phyloP scores from a whole-genome alignment of 1,140 invertebrate species.

The roundworm (Caenorhabditis elegans) region DNA sequence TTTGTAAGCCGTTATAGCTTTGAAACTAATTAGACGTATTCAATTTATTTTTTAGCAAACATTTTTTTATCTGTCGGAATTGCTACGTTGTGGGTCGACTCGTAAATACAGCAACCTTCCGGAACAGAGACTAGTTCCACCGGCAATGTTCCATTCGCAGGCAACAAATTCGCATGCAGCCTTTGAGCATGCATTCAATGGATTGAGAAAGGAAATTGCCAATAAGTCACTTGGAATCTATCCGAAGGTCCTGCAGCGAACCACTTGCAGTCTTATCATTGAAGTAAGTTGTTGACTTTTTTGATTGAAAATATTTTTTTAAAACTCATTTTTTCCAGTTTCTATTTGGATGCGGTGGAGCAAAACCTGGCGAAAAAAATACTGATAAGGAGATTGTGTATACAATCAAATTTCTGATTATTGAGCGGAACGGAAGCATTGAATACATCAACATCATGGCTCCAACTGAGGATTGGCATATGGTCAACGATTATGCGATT shows the following conservation, averaged over 20 bases:
- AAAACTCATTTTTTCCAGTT: background rate
- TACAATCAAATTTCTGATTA: background rate
- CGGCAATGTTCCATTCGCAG: background rate
- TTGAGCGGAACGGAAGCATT: background rate
- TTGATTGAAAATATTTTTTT: background rate
- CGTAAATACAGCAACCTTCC: background rate
- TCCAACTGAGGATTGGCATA: background rate
- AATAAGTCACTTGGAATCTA: slow-evolving; percentile 1
- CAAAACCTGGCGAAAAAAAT: no score
- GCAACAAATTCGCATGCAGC: background rate
- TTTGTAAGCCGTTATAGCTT: background rate
- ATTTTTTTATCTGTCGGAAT: background rate
- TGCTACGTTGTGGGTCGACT: background rate
- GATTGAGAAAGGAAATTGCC: background rate
- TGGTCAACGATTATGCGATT: background rate
- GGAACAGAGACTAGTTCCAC: background rate
- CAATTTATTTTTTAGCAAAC: background rate
- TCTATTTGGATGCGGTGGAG: background rate
- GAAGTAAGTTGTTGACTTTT: background rate
- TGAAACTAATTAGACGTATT: no score
- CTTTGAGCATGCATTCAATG: background rate
- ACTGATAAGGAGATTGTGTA: background rate
- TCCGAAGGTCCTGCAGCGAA: background rate
- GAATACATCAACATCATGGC: background rate
- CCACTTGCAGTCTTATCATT: background rate